These are phyloP conservation scores for Dynastes hyllus DNA, from an alignment of 2,888 invertebrate species.

Conservation along the genomic window DNA sequence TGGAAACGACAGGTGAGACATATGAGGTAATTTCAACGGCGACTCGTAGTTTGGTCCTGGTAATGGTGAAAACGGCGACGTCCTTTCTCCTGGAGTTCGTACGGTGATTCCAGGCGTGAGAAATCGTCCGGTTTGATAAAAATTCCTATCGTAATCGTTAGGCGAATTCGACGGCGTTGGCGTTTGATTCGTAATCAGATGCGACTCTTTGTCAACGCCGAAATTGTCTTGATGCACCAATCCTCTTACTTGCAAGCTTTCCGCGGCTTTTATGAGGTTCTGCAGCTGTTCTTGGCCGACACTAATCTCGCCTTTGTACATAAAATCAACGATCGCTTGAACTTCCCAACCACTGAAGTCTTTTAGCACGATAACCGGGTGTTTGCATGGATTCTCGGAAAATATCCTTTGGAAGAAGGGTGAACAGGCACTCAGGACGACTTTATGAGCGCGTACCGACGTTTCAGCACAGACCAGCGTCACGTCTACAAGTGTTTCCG, in stretches of 20 bases:
- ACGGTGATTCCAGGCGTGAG: slow-evolving; percentile 64
- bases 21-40: slow-evolving; percentile 70
- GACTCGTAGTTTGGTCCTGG: slow-evolving; percentile 71
- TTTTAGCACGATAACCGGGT: slow-evolving; percentile 93
- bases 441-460: slow-evolving; percentile 91
- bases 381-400: slow-evolving; percentile 93
- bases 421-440: slow-evolving; percentile 91
- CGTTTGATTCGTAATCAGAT: slow-evolving; percentile 65
- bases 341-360: slow-evolving; percentile 93
- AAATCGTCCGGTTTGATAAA: slow-evolving; percentile 66
- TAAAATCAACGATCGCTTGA: slow-evolving; percentile 92
- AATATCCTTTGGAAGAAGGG: slow-evolving; percentile 93
- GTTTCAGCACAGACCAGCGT: slow-evolving; percentile 92
- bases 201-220: slow-evolving; percentile 67
- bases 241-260: slow-evolving; percentile 88
- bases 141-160: slow-evolving; percentile 68
- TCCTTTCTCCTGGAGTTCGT: slow-evolving; percentile 60
- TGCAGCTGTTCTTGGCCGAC: slow-evolving; percentile 89
- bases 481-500: slow-evolving; percentile 91
- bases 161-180: slow-evolving; percentile 72
- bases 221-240: slow-evolving; percentile 76
- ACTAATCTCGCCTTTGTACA: slow-evolving; percentile 95
- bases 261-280: slow-evolving; percentile 89
- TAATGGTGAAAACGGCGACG: slow-evolving; percentile 68
- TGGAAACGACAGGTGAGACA: slow-evolving; percentile 71